Base-by-base conservation (phyloP, 1,140 invertebrate species). In the Megalonaias nervosa region DNA sequence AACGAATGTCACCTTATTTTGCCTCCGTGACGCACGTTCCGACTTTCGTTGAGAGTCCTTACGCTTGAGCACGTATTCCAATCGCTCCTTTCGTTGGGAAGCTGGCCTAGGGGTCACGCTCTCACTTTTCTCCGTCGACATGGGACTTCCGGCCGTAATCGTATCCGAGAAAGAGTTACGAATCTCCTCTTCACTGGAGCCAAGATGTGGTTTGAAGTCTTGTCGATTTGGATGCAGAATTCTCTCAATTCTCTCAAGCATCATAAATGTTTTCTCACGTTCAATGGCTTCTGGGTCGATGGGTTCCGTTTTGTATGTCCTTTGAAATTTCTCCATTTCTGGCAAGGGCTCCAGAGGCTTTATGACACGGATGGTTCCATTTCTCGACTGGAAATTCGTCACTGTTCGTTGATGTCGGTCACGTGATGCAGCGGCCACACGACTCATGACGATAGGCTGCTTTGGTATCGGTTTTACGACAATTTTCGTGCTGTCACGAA, bases 241-340 rank as follows among this genome's bases (percentile, higher is more conserved):
- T 59, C 66, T 73, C 16, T 78, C 76, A 64, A 78, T 78, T 31
- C 76, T 67, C 57, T 78, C 76, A 58, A 78, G 69, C 76, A 78
- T 78, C 71, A 78, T 73, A 55, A 78, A 78, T 56, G 76, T 78
- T 56, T 78, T 78, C 59, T 78, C 76, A 6, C 76, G 76, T 69
- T 78, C 76, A 56, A 78, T 78, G 31, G 67, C 74, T 74, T 78
- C 76, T 21, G 69, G 26, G 48, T 78, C 76, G 58, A 78, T 73
- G 19, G 58, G 62, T 62, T 78, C 76, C 15, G 64, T 71, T 55
- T 68, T 78, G 56, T 60, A 73, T 57, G 21, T 73, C 62, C 58
- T 67, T 17, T 78, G 76, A 26, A 62, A 74, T 67, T 78, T 73
- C 64, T 78, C 76, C 21, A 78, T 59, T 69, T 78, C 76, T 11